Percentiles rank a stretch among this genome's conserved stretches.
Conservation (phyloP, 2,888 invertebrate species). For the Punctoribates punctum region DNA sequence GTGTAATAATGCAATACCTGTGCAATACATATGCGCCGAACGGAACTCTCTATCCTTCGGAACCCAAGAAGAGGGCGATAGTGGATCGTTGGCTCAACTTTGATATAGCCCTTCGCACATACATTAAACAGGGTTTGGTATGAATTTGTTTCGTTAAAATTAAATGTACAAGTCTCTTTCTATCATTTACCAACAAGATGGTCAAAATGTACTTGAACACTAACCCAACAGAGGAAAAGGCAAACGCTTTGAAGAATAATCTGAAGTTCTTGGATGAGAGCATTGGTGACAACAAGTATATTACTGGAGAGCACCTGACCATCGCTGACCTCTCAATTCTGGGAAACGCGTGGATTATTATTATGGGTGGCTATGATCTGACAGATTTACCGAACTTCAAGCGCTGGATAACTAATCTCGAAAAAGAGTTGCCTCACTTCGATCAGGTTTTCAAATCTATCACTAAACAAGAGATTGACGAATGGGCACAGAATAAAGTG, state of each 20-base stretch:
- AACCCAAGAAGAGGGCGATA: constrained; percentile 65
- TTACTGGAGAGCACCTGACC: neutral
- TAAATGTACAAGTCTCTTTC: too few species aligned
- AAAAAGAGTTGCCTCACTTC: too few species aligned
- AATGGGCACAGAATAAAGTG: too few species aligned
- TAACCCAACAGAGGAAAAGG: neutral
- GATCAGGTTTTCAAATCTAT: too few species aligned
- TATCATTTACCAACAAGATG: too few species aligned
- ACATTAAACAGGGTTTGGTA: neutral
- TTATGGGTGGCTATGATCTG: too few species aligned
- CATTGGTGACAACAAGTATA: neutral
- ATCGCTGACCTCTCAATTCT: neutral
- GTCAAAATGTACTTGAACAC: too few species aligned
- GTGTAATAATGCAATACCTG: constrained; percentile 73
- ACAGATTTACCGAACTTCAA: too few species aligned
- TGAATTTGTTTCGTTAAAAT: neutral
- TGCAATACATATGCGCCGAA: constrained; percentile 75
- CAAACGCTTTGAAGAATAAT: neutral
- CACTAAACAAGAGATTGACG: too few species aligned
- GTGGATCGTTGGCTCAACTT: constrained; percentile 63
- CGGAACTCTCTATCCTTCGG: constrained; percentile 67
- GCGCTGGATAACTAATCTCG: too few species aligned
- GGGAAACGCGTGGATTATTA: neutral
- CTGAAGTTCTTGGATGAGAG: neutral
- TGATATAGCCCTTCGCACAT: constrained; percentile 28